Evolutionary conservation across 2,113 vertebrate species (phyloP).

Genomic region (Platycercus adscitus): DNA sequence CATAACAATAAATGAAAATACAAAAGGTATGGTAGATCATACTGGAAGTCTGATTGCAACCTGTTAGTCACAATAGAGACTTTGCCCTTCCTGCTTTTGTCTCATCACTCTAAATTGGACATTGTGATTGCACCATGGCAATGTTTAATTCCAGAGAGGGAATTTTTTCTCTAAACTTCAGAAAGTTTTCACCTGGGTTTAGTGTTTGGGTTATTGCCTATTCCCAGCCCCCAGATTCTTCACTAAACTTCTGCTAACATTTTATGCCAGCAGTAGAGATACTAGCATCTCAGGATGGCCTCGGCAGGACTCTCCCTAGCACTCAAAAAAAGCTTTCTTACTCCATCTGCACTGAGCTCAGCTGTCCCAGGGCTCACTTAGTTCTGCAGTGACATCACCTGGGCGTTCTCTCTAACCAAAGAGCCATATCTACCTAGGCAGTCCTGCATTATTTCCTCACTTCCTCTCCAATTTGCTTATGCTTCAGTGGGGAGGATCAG

Average conservation of each 20-base stretch:
- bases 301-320: not conserved
- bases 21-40: not conserved
- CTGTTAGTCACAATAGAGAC: not conserved
- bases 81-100: not conserved
- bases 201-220: not conserved
- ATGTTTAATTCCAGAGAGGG: not conserved
- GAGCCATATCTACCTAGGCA: not conserved
- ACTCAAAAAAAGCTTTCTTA: not conserved
- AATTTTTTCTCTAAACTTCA: not conserved
- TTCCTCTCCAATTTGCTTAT: not conserved
- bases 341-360: not conserved
- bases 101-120: not conserved
- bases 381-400: not conserved
- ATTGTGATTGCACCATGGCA: not conserved
- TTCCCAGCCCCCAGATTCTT: not conserved
- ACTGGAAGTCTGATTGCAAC: not conserved
- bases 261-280: rapidly evolving
- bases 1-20: not conserved
- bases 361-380: not conserved
- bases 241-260: not conserved
- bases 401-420: not conserved
- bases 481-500: not conserved
- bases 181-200: not conserved
- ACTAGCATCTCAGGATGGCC: not conserved
- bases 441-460: not conserved